Conservation (phyloP, 1,140 invertebrate genomes). For the Lepidurus arcticus region DNA sequence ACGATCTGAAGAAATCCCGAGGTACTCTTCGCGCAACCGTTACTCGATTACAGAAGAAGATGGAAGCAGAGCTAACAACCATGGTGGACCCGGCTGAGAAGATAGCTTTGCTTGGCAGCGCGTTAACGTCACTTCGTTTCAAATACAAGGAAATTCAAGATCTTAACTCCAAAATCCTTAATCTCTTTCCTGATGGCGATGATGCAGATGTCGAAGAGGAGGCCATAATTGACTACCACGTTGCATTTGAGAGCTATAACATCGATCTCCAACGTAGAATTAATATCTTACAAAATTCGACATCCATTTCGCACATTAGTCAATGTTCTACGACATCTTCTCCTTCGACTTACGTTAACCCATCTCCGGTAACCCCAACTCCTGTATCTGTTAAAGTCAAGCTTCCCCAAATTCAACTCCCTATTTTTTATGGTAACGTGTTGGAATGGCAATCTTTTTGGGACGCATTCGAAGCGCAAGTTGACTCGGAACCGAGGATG, state of each 20-base stretch:
- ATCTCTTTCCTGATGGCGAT: neutral
- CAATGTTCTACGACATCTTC: neutral
- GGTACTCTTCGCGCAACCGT: no score
- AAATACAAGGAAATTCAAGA: neutral
- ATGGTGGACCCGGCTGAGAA: no score
- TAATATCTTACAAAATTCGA: neutral
- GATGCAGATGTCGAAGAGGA: neutral
- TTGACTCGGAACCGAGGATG: neutral
- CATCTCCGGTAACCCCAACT: neutral
- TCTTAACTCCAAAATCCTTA: neutral
- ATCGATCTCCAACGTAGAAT: neutral
- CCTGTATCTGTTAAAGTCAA: neutral
- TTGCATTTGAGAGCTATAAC: neutral
- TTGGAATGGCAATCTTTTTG: neutral
- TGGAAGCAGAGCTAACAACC: no score
- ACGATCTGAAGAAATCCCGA: no score
- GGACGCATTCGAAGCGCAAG: conserved; percentile 19
- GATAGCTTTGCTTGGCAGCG: neutral
- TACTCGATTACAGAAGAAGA: no score
- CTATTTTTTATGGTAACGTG: conserved; percentile 15
- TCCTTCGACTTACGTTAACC: neutral
- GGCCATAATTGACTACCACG: neutral
- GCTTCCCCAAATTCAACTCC: conserved; percentile 22
- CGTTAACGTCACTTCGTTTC: neutral
- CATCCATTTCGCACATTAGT: neutral